phyloP scores from a whole-genome alignment of 1,140 invertebrate species.

The Delia radicum region DNA sequence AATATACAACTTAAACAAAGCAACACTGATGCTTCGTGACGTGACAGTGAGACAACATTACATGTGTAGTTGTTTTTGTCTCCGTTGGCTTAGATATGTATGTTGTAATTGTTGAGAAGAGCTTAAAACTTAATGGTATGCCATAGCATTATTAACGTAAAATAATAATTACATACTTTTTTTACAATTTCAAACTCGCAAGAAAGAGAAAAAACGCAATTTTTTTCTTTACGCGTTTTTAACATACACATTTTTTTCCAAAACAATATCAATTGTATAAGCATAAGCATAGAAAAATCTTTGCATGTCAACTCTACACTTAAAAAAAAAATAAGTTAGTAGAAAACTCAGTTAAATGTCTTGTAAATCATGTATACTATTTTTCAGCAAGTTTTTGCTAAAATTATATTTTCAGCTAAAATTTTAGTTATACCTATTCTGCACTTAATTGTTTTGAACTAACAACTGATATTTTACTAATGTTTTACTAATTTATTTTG shows the following conservation, averaged over 20 bases:
- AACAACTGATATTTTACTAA: no score
- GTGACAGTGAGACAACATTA: not conserved
- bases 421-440: no score
- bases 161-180: conserved; percentile 1
- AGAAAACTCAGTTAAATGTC: no score
- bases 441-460: no score
- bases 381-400: no score
- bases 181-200: conserved; percentile 13
- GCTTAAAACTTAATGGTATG: no score
- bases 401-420: no score
- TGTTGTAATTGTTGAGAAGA: no score
- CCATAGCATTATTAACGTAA: not conserved
- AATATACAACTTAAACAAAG: not conserved
- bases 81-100: no score
- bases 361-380: no score
- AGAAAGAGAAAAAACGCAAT: not conserved
- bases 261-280: conserved; percentile 24
- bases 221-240: not conserved
- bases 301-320: conserved; percentile 14
- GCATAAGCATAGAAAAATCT: not conserved
- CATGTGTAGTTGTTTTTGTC: not conserved
- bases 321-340: no score
- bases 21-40: not conserved
- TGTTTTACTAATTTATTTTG: no score
- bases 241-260: not conserved